Conservation (phyloP, 2,888 invertebrate species). For the Noctua pronuba region DNA sequence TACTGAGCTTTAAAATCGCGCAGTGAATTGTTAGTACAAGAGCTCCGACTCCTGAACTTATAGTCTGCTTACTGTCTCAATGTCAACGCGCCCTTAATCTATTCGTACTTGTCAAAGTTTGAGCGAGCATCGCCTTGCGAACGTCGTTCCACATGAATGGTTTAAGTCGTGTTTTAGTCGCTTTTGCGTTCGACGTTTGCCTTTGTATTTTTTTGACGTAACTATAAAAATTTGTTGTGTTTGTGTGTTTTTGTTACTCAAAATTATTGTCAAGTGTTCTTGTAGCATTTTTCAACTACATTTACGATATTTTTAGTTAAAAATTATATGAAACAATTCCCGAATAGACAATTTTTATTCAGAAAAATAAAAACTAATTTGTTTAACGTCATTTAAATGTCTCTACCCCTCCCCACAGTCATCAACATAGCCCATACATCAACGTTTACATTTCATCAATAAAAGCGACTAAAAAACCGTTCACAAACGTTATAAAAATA, state of each 20-base stretch:
- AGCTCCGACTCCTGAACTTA: not conserved
- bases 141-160: constrained; percentile 41
- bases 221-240: not conserved
- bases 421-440: constrained; percentile 6
- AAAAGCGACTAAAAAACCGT: constrained; percentile 51
- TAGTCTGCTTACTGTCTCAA: constrained; percentile 30
- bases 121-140: constrained; percentile 52
- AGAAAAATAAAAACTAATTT: not conserved
- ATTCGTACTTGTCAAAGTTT: constrained; percentile 56
- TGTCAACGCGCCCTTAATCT: constrained; percentile 46
- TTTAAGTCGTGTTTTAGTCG: constrained; percentile 28
- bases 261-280: not conserved
- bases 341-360: not conserved
- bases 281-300: too few relatives aligned
- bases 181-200: constrained; percentile 13
- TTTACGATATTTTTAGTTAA: not conserved
- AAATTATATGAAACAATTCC: not conserved
- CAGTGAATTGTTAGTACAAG: not conserved
- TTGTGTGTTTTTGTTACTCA: not conserved
- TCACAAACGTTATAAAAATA: constrained; percentile 59
- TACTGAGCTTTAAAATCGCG: not conserved
- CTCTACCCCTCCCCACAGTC: not conserved
- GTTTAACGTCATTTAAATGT: not conserved
- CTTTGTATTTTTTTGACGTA: constrained; percentile 20
- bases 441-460: constrained; percentile 30